A percentile compares a stretch with the other conserved stretches of the same genome.
Evolutionary conservation across 2,888 invertebrate genomes (phyloP).

Genomic region (Timandra comae): DNA sequence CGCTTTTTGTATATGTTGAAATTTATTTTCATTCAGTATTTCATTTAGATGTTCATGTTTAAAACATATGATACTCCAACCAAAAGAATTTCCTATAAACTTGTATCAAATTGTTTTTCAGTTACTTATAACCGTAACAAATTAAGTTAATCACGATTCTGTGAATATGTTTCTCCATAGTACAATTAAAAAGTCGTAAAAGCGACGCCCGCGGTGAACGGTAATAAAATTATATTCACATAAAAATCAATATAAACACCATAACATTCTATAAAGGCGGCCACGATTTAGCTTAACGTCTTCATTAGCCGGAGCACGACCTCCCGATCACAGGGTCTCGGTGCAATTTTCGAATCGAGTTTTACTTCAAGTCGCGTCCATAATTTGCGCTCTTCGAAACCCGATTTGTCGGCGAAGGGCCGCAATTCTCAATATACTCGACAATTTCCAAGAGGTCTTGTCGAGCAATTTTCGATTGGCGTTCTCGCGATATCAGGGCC

Average conservation of each 20-base stretch:
- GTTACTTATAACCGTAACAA: too few relatives aligned
- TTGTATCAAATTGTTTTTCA: too few relatives aligned
- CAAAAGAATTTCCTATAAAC: too few relatives aligned
- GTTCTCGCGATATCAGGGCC: conserved; percentile 42
- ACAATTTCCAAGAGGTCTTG: conserved; percentile 60
- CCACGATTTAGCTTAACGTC: conserved; percentile 66
- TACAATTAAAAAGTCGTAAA: conserved; percentile 4
- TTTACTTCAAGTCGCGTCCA: conserved; percentile 42
- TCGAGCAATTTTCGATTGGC: conserved; percentile 64
- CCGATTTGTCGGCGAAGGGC: conserved; percentile 55
- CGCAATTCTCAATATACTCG: conserved; percentile 53
- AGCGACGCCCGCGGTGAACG: conserved; percentile 35
- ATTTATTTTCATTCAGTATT: conserved; percentile 45
- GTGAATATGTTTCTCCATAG: neutral
- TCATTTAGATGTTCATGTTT: too few relatives aligned
- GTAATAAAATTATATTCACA: conserved; percentile 60
- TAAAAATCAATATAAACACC: conserved; percentile 69
- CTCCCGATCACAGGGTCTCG: conserved; percentile 51
- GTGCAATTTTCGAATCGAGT: conserved; percentile 59
- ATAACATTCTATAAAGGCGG: conserved; percentile 53
- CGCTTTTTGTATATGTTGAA: conserved; percentile 54
- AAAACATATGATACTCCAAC: too few relatives aligned
- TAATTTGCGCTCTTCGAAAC: conserved; percentile 62
- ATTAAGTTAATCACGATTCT: too few relatives aligned
- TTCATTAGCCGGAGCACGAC: conserved; percentile 68